Percentiles rank a stretch among this genome's conserved stretches.
These are phyloP conservation scores for Tachuris rubrigastra DNA, from an alignment of 2,113 vertebrate genomes.

Conservation along the genomic window DNA sequence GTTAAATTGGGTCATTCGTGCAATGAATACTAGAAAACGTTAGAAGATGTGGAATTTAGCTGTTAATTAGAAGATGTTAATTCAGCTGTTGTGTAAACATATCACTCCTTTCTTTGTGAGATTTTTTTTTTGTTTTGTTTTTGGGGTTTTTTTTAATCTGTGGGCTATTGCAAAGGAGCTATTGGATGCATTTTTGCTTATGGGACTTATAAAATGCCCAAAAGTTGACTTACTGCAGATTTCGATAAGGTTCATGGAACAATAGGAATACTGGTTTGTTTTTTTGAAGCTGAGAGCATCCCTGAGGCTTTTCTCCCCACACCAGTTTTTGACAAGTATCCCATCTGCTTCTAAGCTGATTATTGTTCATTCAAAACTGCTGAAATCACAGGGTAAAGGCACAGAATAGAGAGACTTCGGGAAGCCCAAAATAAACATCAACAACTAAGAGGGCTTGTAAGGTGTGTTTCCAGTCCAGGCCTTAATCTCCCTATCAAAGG, in stretches of 20 bases:
- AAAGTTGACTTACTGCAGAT: constrained; percentile 32
- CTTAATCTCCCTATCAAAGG: neutral
- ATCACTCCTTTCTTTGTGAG: neutral
- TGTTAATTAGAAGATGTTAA: neutral
- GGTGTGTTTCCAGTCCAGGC: neutral
- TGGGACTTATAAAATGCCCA: neutral
- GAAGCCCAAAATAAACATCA: neutral
- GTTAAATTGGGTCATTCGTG: neutral
- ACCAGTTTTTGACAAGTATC: neutral
- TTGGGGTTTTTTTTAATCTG: neutral
- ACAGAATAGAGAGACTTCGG: neutral
- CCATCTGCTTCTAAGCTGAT: constrained; percentile 4
- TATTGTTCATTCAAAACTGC: neutral
- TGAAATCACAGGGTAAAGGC: neutral
- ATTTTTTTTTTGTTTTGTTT: neutral
- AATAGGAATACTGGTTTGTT: neutral
- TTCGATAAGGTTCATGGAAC: constrained; percentile 35
- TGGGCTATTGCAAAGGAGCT: neutral
- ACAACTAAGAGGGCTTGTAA: neutral
- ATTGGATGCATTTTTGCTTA: neutral
- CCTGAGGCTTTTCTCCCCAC: neutral
- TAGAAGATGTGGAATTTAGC: neutral
- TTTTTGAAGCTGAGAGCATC: neutral
- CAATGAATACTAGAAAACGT: neutral
- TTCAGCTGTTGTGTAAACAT: neutral